Conservation (phyloP, 2,888 invertebrate genomes). For the Zygothrica quintamaculata region DNA sequence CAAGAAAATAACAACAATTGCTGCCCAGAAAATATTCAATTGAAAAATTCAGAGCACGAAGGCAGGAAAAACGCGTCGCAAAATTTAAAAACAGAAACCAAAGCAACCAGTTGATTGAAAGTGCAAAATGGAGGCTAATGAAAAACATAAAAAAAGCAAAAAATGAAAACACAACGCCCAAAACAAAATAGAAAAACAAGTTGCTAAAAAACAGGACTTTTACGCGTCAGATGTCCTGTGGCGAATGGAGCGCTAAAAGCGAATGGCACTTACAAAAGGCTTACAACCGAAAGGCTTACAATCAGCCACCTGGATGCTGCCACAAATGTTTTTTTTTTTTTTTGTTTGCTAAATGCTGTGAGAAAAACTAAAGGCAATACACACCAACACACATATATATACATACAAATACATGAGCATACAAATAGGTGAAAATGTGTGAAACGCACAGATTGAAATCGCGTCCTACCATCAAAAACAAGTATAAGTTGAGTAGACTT, state of each 20-base stretch:
- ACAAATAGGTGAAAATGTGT: no score
- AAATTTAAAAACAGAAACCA: conserved; percentile 33
- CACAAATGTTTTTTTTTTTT: conserved; percentile 6
- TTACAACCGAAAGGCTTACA: conserved; percentile 44
- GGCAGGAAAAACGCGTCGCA: conserved; percentile 31
- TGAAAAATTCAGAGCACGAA: conserved; percentile 57
- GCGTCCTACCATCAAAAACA: no score
- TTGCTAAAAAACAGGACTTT: conserved; percentile 9
- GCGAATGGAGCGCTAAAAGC: conserved; percentile 18
- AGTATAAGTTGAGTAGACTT: no score
- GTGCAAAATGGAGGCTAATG: conserved; percentile 2
- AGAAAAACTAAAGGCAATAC: not conserved
- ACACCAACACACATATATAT: conserved; percentile 8
- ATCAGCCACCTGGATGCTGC: conserved; percentile 11
- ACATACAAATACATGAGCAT: not conserved
- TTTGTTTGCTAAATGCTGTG: not conserved
- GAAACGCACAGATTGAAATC: no score
- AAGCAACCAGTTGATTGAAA: conserved; percentile 41
- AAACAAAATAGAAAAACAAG: no score
- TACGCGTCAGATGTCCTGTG: conserved; percentile 31
- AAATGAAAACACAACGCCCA: not conserved
- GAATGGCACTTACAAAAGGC: conserved; percentile 33
- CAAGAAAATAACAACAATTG: conserved; percentile 3
- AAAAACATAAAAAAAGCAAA: conserved; percentile 9
- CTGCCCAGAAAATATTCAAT: conserved; percentile 30